Percentiles rank a stretch among this genome's conserved stretches.
Evolutionary conservation across 2,113 vertebrate genomes (phyloP).

Genomic region (Balaeniceps rex): DNA sequence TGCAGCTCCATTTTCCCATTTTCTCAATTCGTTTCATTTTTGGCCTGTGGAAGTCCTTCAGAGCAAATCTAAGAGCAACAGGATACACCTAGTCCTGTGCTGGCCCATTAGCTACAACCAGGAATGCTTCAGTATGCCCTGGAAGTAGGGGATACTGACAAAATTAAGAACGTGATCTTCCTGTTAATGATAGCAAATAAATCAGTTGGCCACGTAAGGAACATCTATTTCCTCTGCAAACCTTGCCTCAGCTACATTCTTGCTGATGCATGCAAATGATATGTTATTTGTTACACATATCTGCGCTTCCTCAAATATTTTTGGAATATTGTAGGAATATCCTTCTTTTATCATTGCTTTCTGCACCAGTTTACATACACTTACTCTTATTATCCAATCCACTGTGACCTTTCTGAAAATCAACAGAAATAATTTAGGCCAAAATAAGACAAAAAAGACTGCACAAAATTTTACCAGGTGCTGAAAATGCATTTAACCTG

Average conservation of each 20-base stretch:
- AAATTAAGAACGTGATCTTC: neutral
- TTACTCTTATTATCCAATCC: neutral
- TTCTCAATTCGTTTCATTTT: neutral
- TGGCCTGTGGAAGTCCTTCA: neutral
- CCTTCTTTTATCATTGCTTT: neutral
- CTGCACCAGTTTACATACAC: neutral
- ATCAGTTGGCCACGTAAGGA: neutral
- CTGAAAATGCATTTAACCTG: neutral
- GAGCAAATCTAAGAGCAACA: neutral
- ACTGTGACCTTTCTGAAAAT: neutral
- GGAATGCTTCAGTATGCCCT: neutral
- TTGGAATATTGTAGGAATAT: neutral
- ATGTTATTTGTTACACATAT: neutral
- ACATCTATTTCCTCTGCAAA: neutral
- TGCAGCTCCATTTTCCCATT: neutral
- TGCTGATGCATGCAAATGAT: neutral
- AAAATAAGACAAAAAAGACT: neutral
- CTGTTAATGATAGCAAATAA: neutral
- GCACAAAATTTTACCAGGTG: neutral
- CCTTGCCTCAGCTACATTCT: neutral
- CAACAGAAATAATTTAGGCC: neutral
- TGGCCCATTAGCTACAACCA: neutral
- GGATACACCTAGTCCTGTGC: neutral
- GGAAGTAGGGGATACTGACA: neutral
- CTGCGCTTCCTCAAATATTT: neutral